phyloP scores from a whole-genome alignment of 2,888 invertebrate genomes.

The Tinea pellionella region DNA sequence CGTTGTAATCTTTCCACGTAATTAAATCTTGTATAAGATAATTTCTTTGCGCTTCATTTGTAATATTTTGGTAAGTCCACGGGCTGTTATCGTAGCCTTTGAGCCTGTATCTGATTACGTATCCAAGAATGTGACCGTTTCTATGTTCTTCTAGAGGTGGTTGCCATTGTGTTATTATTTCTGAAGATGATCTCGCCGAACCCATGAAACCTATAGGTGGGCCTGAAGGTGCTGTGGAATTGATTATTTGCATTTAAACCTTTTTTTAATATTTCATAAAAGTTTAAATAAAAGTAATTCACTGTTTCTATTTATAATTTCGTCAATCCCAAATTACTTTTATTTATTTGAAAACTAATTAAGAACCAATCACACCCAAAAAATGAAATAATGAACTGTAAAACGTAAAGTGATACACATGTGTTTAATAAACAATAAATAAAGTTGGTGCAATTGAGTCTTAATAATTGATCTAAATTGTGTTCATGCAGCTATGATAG shows the following conservation, averaged over 20 bases:
- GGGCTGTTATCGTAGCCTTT: conserved; percentile 93
- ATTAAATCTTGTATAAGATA: conserved; percentile 92
- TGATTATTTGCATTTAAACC: neutral
- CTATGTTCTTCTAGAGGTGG: conserved; percentile 94
- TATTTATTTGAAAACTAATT: no score
- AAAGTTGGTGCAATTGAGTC: neutral
- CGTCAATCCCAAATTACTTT: neutral
- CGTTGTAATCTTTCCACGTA: conserved; percentile 97
- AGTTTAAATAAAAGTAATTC: neutral
- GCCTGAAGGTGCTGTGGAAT: conserved; percentile 87
- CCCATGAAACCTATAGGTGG: conserved; percentile 96
- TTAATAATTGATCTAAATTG: neutral
- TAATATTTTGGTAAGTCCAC: conserved; percentile 92
- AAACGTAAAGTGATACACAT: neutral
- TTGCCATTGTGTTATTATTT: conserved; percentile 98
- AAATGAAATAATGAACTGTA: neutral
- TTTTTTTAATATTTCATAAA: neutral
- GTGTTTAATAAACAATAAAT: neutral
- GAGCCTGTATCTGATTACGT: conserved; percentile 90
- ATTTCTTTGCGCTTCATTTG: conserved; percentile 91
- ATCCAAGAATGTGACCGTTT: conserved; percentile 95
- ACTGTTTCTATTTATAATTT: neutral
- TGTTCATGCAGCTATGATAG: neutral
- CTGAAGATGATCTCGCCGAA: conserved; percentile 92
- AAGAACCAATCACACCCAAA: conserved; percentile 1